Percentiles rank a stretch among this genome's conserved stretches.
These are phyloP conservation scores for Calephelis nemesis DNA, from an alignment of 1,140 invertebrate genomes.

Conservation along the genomic window DNA sequence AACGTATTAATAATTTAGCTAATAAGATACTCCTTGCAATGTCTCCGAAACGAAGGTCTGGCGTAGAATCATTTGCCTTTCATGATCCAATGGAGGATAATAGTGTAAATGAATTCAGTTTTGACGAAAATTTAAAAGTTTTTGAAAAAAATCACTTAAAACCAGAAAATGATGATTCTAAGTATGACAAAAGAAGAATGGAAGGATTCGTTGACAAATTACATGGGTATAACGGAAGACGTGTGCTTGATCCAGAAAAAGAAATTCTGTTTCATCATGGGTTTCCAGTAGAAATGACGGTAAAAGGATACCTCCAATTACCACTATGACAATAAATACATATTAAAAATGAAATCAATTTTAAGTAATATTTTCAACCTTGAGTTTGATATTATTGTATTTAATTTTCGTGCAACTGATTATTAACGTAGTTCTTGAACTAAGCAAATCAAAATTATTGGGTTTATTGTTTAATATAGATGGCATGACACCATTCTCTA, in stretches of 20 bases:
- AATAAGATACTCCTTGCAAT: constrained; percentile 25
- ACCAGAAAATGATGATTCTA: constrained; percentile 4
- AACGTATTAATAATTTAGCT: constrained; percentile 31
- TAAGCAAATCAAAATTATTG: too few species aligned
- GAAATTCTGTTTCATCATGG: constrained; percentile 36
- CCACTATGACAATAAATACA: constrained; percentile 8
- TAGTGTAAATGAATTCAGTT: constrained; percentile 24
- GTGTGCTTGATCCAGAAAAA: constrained; percentile 25
- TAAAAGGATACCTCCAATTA: constrained; percentile 36
- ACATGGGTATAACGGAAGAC: constrained; percentile 18
- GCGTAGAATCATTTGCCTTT: constrained; percentile 26
- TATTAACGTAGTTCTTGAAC: too few species aligned
- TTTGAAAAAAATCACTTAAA: constrained; percentile 21
- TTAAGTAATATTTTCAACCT: not conserved
- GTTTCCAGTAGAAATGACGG: constrained; percentile 36
- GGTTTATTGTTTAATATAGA: too few species aligned
- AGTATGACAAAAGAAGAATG: constrained; percentile 9
- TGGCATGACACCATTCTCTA: too few species aligned
- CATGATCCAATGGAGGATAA: constrained; percentile 34
- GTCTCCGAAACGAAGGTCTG: not conserved
- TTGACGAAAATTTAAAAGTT: constrained; percentile 24
- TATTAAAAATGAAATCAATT: not conserved
- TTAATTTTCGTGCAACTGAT: too few species aligned
- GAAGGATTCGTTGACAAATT: constrained; percentile 24
- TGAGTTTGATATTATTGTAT: too few species aligned